Percentiles rank a stretch among this genome's conserved stretches.
Evolutionary conservation across 2,888 invertebrate genomes (phyloP).

Genomic region (Entomobrya proxima): DNA sequence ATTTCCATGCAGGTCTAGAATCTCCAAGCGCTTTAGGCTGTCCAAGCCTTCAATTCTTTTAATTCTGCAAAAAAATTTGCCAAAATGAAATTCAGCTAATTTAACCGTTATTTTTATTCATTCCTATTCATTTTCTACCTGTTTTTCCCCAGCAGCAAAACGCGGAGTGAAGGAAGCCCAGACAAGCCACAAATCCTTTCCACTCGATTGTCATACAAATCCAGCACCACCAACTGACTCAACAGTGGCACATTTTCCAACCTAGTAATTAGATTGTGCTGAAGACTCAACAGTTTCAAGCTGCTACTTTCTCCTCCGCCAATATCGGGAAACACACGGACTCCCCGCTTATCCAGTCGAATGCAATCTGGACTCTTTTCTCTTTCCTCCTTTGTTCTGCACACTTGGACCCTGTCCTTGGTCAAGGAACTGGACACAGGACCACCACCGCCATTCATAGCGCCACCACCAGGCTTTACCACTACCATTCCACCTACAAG

Average conservation of each 20-base stretch:
- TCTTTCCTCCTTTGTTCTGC: conserved; percentile 85
- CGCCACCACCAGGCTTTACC: conserved; percentile 21
- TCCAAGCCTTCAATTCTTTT: conserved; percentile 87
- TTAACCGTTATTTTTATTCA: background rate
- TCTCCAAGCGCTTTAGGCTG: conserved; percentile 86
- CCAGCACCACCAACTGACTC: conserved; percentile 91
- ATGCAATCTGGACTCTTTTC: conserved; percentile 92
- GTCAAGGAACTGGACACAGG: background rate
- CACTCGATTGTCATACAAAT: conserved; percentile 95
- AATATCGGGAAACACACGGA: conserved; percentile 72
- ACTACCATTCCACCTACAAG: conserved; percentile 45
- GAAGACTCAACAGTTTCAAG: conserved; percentile 85
- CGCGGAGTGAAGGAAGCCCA: conserved; percentile 87
- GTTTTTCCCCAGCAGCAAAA: conserved; percentile 94
- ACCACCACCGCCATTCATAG: background rate
- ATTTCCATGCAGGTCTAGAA: conserved; percentile 95
- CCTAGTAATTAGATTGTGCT: conserved; percentile 91
- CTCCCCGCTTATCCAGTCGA: conserved; percentile 85
- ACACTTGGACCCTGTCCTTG: conserved; percentile 79
- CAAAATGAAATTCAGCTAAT: background rate
- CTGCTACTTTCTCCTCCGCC: conserved; percentile 65
- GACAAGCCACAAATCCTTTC: conserved; percentile 89
- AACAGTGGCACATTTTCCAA: conserved; percentile 82
- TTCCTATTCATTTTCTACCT: conserved; percentile 79
- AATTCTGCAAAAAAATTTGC: conserved; percentile 81